Base-by-base conservation (phyloP, 2,113 vertebrate species). In the Phalacrocorax pelagicus region DNA sequence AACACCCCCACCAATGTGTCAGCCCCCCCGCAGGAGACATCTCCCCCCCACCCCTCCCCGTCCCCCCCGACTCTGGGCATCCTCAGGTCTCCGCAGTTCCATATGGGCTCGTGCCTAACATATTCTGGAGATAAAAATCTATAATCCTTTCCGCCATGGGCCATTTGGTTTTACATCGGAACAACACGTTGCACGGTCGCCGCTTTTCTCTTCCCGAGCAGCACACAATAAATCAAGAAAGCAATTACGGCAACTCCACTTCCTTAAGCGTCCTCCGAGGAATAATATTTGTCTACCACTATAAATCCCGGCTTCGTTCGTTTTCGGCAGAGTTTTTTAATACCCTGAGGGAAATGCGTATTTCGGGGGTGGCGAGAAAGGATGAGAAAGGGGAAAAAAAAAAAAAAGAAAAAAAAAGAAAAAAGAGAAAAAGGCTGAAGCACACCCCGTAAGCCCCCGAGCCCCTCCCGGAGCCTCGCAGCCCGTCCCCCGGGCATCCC, bases 251-350 rank as follows among this genome's bases (percentile, higher is more conserved):
- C 97, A 98, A 94, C 96, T 97, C 96, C 86, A 75, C 95, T 97
- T 97, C 96, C 97, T 93, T 97, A 98, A 98, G 97, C 77, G 96
- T 98, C 91, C 98, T 98, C 98, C 44, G 84, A 98, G 98, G 98
- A 85, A 88, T 97, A 96, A 98, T 98, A 97, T 96, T 96, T 95
- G 92, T 94, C 96, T 96, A 81, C 92, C 90, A 29, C 96, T 92
- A 97, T 98, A 98, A 98, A 98, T 97, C 95, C 94, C 84, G 52
- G n/a, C 92, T 79, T 89, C 72, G 26, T 92, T 95, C 70, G 22
- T 71, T 88, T 96, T 93, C 88, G 44, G 59, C 86, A 55, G 92
- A 32, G 71, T 73, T 88, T 87, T 96, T 46, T 38, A 38, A 90
- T 38, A 77, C 69, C 42, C 47, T 6, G 55, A 70, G 32, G 47